Base-by-base conservation (phyloP, 2,888 invertebrate species). In the Doris montereyensis region DNA sequence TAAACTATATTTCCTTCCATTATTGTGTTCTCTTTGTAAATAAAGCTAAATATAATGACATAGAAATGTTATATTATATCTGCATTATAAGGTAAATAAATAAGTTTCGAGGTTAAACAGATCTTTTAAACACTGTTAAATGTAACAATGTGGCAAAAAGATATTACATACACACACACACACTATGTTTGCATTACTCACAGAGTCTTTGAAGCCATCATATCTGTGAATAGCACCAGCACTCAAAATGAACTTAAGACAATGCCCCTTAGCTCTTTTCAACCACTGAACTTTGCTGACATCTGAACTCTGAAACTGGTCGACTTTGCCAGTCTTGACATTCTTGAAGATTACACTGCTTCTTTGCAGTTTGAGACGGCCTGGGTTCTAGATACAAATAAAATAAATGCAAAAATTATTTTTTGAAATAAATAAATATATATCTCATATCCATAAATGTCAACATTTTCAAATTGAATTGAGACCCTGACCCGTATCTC, bases 261-360 rank as follows among this genome's bases (percentile, higher is more conserved):
- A 98, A 94, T 96, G 96, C 0, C 95, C 95, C 26, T 97, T 95
- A 52, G 97, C 96, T 86, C 99, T 95, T 88, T 96, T 95, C 90
- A 98, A 96, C 93, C 97, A 98, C 58, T 96, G 96, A 0, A 97
- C 96, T 78, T 95, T 92, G 76, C 98, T 97, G 87, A 99, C 95
- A 85, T 99, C 98, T 71, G 94, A 93, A 0, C 95, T 93, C 52
- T 94, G 93, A 83, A 98, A 95, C 89, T 97, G 96, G 89, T 98
- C 98, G 0, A 98, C 96, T 92, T 97, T 98, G 1, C 99, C 99
- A 0, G 98, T 99, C 92, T 97, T 97, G 84, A 94, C 95, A 91
- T 98, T 98, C 91, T 98, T 98, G 91, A 98, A 99, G 71, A 96
- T 94, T 52, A 99, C 95, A 86, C 94, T 94, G 88, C 96, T 95